Base-by-base conservation (phyloP, 2,113 vertebrate species). In the Lanius collurio region DNA sequence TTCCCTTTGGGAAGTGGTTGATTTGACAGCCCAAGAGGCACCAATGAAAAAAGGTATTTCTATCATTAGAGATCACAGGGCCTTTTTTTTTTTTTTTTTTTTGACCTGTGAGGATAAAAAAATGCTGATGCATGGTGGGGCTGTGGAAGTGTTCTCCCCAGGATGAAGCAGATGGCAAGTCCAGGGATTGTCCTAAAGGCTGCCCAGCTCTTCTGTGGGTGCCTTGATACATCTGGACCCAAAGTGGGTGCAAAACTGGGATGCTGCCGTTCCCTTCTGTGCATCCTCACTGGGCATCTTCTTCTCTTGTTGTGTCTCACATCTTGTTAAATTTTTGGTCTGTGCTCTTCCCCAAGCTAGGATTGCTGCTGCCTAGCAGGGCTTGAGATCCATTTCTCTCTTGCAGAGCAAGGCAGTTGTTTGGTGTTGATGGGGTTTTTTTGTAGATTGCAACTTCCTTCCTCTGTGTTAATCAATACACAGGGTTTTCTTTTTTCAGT, bases 251-350 rank as follows among this genome's bases (percentile, higher is more conserved):
- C 31, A 69, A 59, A 80, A 83, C 9, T 83, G 37, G 12, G 31
- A 67, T 69, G 22, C 31, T 87, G 15, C 0, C 0, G 11, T 68
- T 41, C 23, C 3, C 31, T 71, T 33, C 35, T 56, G 35, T 30
- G 24, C 23, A 27, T 14, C 13, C 52, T 62, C 0, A 0, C 35
- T 6, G 1, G 0, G 0, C 6, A 4, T 17, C 53, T 60, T 91
- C 20, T 16, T 87, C 50, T 81, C 22, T 37, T 1, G 0, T 27
- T 70, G 13, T 60, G 15, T 75, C 41, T 82, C 74, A 14, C 0
- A 1, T 76, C 41, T 42, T 24, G 11, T 65, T 41, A 77, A 27
- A 62, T n/a, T 53, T 90, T 69, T 80, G 73, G 17, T 70, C 33
- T 22, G 3, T 80, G 17, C 10, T 76, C 23, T 70, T 78, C 14